Base-by-base conservation (phyloP, 2,113 vertebrate genomes). In the Mastomys coucha region DNA sequence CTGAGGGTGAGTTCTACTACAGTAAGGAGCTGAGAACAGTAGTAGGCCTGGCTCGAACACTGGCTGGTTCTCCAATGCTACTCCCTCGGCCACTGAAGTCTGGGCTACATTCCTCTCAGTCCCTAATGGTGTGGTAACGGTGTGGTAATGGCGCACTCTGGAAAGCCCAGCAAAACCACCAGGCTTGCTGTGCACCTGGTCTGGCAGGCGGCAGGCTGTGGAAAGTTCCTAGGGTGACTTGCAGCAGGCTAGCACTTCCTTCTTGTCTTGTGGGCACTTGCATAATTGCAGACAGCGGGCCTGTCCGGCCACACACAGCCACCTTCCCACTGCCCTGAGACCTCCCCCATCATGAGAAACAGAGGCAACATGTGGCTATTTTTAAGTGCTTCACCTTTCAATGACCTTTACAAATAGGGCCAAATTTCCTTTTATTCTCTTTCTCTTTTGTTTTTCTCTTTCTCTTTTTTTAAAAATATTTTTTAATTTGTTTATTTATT, bases 201-300 rank as follows among this genome's bases (percentile, higher is more conserved):
- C 53, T 45, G 45, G 42, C 31, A 49, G 42, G 31, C 7, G 1
- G 42, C 26, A 4, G 58, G 58, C 28, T 14, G 28, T 17, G 24
- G 60, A 36, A 73, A 63, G 49, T 51, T 63, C 22, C 60, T 11
- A 49, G 2, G 63, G 33, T 45, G 58, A 24, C 60, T n/a, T 49
- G 12, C 7, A 12, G 2, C 60, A 7, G 22, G 75, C 73, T 28
- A 7, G 17, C 82, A 24, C 67, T 91, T 96, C 94, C 95, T 93
- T 58, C 88, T 58, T 31, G 31, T 53, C 39, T 11, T 84, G 90
- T 92, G 82, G 86, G 16, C 36, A 72, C 76, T 96, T 97, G 58
- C 28, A 0, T 24, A 96, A 97, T 1, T 24, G 69, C 22, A 20
- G 85, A 22, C 73, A 0, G 63, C 12, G 39, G 31, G 51, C 67